Evolutionary conservation across 2,888 invertebrate species (phyloP), one percentile per base, ranked within the genome.

Genomic region (Volucella inflata): DNA sequence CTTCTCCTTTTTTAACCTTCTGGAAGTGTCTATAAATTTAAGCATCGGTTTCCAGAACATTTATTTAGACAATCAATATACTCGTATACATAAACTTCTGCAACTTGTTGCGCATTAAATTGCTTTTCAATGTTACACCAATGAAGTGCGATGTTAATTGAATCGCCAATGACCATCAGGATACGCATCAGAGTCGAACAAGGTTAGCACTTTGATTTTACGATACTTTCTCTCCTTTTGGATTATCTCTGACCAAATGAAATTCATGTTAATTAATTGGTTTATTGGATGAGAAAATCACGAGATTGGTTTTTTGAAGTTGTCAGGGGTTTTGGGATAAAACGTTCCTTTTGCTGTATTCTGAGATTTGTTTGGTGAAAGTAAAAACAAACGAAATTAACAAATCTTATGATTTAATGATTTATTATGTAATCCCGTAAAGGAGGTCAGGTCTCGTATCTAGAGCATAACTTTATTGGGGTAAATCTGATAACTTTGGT

Each of bases 211-310:
- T 65, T 75, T 65, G 40, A 64, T 8, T 30, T 30, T 30, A 30
- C 60, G 17, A 30, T 12, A 71, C 77, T 82, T 82, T 82, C 81
- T 71, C 82, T 76, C 48, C 11, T 36, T 40, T 17, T 8, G 30
- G 2, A 4, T 75, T 70, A 44, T 59, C 68, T 38, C 14, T 2
- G 51, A 42, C 50, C 21, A 67, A 72, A 51, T 67, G 21, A 14
- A 55, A 42, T 76, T 10, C 67, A 60, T 42, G 64, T 70, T 62
- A 83, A 70, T 64, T 75, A 70, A 79, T 65, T 70, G 62, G 17
- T 48, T 78, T 74, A 83, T 78, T 70, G 46, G 60, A 77, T 72
- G 72, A 67, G 77, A 77, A 67, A 77, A 62, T 77, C 42, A 48
- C 1, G 68, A 30, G 36, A 12, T 11, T 14, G 38, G 17, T 10